Base-by-base conservation (phyloP, 2,113 vertebrate species). In the Eonycteris spelaea region DNA sequence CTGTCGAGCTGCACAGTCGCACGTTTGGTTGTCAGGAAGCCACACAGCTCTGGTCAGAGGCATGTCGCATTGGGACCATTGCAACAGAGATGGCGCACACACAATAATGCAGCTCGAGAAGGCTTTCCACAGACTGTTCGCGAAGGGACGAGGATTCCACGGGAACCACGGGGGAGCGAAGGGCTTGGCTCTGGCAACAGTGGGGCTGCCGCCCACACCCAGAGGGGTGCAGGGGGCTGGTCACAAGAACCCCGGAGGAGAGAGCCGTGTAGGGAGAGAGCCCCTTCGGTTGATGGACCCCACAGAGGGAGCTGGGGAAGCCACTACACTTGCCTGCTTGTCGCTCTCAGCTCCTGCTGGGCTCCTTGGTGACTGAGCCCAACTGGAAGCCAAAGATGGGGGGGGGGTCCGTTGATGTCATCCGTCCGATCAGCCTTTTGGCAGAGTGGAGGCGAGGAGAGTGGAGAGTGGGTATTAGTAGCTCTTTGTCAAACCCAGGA, bases 391-490 rank as follows among this genome's bases (percentile, higher is more conserved):
- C 53, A 30, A 35, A 63, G 77, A 16, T 30, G 10, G 3, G 21
- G 3, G 0, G 10, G 3, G 21, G 3, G 0, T 22, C 8, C 28
- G 45, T 55, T 6, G 40, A 6, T 8, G 12, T 13, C 3, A 0
- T n/a, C 30, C 16, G 0, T 7, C 0, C 0, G 1, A 33, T 33
- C 59, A 28, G 65, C 35, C 38, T 90, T 15, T 13, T 5, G 5
- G 35, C 71, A 38, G 30, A 43, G 22, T 4, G 1, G 40, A 59
- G 15, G 26, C 61, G 26, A 28, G 15, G n/a, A 19, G 12, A 33
- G 5, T 6, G 1, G 28, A 38, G 33, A 4, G 2, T 0, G 7
- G 14, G 3, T 9, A 13, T 53, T 26, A 1, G 1, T 1, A 19
- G 30, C n/a, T 73, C 63, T 35, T 7, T 33, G 43, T 16, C 10